These are phyloP conservation scores for Xiphorhynchus elegans DNA, from an alignment of 2,113 vertebrate species.

Conservation along the genomic window DNA sequence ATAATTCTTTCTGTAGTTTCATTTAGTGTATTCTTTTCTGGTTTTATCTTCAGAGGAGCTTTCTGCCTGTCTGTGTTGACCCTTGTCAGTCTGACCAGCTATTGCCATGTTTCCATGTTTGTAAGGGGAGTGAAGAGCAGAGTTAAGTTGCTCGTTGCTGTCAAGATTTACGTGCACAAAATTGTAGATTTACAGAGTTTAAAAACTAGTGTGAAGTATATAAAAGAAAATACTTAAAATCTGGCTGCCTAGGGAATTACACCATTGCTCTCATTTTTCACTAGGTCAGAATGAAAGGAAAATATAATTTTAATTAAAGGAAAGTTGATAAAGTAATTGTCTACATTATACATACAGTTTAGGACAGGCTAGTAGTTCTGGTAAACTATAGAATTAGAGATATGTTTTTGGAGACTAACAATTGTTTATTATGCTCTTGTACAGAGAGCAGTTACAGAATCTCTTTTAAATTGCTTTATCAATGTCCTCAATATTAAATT, in stretches of 20 bases:
- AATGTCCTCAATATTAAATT: neutral
- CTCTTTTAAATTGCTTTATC: neutral
- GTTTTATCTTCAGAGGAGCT: neutral
- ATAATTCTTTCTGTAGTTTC: neutral
- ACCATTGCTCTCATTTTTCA: neutral
- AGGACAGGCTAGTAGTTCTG: neutral
- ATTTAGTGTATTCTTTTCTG: neutral
- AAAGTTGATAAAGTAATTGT: neutral
- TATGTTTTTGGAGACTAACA: neutral
- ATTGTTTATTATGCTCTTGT: neutral
- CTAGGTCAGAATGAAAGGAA: neutral
- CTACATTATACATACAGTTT: neutral
- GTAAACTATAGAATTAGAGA: neutral
- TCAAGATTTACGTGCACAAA: neutral
- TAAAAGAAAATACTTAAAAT: neutral
- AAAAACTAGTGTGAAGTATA: neutral
- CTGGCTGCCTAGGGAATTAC: neutral
- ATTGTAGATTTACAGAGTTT: neutral
- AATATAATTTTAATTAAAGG: neutral
- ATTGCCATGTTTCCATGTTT: neutral
- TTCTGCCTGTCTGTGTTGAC: neutral
- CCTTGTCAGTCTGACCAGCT: neutral
- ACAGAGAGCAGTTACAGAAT: neutral
- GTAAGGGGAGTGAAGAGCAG: neutral
- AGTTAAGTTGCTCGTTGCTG: neutral